Percentiles rank a stretch among this genome's conserved stretches.
These are phyloP conservation scores for Todus mexicanus DNA, from an alignment of 2,797 vertebrate genomes.

Conservation along the genomic window DNA sequence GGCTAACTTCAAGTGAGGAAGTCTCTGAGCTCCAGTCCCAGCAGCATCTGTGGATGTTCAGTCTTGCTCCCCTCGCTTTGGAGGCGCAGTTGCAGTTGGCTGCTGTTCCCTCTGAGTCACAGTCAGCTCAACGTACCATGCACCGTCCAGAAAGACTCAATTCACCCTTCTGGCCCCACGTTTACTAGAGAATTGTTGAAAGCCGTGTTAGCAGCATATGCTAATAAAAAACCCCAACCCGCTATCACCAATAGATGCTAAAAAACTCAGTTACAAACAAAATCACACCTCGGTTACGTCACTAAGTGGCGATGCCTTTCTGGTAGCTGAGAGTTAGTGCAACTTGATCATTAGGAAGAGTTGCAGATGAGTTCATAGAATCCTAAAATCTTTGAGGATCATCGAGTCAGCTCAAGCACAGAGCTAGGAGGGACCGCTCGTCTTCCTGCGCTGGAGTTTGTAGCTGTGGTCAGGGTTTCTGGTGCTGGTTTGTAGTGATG, in stretches of 20 bases:
- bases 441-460: background rate
- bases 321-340: background rate
- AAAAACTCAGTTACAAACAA: background rate
- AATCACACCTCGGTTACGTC: background rate
- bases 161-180: background rate
- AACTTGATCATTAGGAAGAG: background rate
- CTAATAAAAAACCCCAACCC: background rate
- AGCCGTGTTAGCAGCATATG: background rate
- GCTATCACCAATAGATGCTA: background rate
- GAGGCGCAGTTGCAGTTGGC: background rate
- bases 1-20: background rate
- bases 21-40: background rate
- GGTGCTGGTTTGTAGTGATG: background rate
- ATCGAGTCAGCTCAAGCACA: too few relatives aligned
- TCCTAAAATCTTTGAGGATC: too few relatives aligned
- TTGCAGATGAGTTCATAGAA: background rate
- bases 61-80: background rate
- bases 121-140: background rate
- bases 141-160: background rate
- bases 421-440: background rate
- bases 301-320: background rate
- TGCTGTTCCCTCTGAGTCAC: background rate
- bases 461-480: background rate
- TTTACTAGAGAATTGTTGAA: background rate
- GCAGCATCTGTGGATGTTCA: background rate